These are phyloP conservation scores for Philopotamus ludificatus DNA, from an alignment of 1,140 invertebrate species.

Conservation along the genomic window DNA sequence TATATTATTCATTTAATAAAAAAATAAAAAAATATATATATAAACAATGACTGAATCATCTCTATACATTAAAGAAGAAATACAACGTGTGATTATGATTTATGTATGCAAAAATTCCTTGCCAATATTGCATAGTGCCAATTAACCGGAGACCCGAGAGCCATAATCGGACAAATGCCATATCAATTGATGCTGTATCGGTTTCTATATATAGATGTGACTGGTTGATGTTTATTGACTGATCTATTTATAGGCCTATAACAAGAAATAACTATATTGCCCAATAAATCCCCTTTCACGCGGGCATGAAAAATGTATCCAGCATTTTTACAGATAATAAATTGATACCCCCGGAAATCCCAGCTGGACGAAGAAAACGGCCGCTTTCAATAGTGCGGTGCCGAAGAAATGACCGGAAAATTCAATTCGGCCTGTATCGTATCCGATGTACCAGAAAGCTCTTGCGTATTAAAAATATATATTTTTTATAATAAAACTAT, in stretches of 20 bases:
- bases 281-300: conserved; percentile 21
- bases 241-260: conserved; percentile 14
- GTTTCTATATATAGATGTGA: conserved; percentile 31
- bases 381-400: neutral
- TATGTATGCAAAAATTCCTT: too few relatives aligned
- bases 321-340: conserved; percentile 36
- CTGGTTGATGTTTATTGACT: neutral
- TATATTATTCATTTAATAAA: too few relatives aligned
- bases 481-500: too few relatives aligned
- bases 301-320: conserved; percentile 23
- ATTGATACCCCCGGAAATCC: conserved; percentile 39
- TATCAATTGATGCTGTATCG: conserved; percentile 26
- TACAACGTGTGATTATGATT: too few relatives aligned
- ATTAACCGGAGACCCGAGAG: too few relatives aligned
- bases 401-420: conserved; percentile 28
- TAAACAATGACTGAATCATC: too few relatives aligned
- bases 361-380: conserved; percentile 32
- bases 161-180: conserved; percentile 17
- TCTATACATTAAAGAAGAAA: too few relatives aligned
- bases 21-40: too few relatives aligned
- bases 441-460: conserved; percentile 19
- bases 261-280: conserved; percentile 34
- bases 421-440: conserved; percentile 27
- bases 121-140: too few relatives aligned
- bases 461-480: conserved; percentile 8